Evolutionary conservation across 2,797 vertebrate species (phyloP), one percentile per base, ranked within the genome.

Genomic region (Anguilla anguilla): DNA sequence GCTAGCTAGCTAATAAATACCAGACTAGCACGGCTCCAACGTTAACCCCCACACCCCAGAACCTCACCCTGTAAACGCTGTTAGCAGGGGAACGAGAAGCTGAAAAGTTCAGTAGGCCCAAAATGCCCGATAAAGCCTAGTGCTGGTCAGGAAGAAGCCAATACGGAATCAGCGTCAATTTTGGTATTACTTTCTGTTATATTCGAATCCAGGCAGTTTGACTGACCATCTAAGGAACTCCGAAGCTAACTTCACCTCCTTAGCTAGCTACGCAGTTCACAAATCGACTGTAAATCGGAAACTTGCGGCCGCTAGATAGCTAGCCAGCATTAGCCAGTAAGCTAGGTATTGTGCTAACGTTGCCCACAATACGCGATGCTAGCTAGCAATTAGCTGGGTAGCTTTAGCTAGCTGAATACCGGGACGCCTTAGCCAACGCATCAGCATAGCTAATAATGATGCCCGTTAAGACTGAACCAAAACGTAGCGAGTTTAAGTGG

Each of bases 1-100:
- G 59, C 39, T 39, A 25, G 0, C 86, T 84, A 13, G 46, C 51
- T 69, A 67, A 55, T 19, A 39, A 64, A 46, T 28, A 64, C 3
- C 61, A 51, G 57, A 2, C 64, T 67, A 64, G 39, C n/a, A 31
- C 43, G 43, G 22, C 77, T 19, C 6, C 7, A 22, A 10, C 43
- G 1, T 7, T 81, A 6, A 81, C 22, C 43, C 77, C 2, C 39
- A 2, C 19, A 11, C 43, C 85, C 69, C 67, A 59, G 39, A 59
- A 83, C 61, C 79, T 87, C 83, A n/a, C 87, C 22, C n/a, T 1
- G 83, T 89, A 90, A 88, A 90, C 91, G 89, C 67, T 74, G 82
- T 83, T 57, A 72, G 51, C 59, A 31, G 49, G 43, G 72, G 11
- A 77, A 19, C 1, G 17, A 25, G 7, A 81, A n/a, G 19, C 5